These are phyloP conservation scores for Diadema setosum DNA, from an alignment of 35 echinoderm and acorn worm species.

Conservation along the genomic window DNA sequence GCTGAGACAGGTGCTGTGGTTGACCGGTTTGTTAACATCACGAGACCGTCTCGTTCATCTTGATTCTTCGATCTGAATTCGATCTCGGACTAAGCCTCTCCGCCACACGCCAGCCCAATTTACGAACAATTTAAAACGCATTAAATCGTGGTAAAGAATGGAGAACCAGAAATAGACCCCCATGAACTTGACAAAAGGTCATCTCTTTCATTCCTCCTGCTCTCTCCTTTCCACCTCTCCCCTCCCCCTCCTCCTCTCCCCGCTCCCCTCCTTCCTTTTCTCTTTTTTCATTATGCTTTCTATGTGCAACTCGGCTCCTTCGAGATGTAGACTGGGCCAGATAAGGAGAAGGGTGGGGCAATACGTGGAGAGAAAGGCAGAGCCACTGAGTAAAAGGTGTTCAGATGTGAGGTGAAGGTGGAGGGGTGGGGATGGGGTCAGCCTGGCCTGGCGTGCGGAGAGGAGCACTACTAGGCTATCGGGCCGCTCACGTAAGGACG, in stretches of 20 bases:
- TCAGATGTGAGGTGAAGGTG: neutral
- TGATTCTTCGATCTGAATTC: neutral
- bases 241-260: too few species aligned
- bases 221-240: neutral
- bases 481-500: neutral
- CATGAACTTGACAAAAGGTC: neutral
- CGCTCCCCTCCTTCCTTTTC: neutral
- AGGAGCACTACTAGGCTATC: neutral
- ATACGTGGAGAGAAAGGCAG: neutral
- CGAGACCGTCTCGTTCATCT: neutral
- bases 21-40: constrained; percentile 5
- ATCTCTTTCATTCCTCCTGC: neutral
- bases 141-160: neutral
- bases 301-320: neutral
- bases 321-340: neutral
- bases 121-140: constrained; percentile 7
- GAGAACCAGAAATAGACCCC: neutral
- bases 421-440: neutral
- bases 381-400: neutral
- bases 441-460: neutral
- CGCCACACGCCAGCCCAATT: neutral
- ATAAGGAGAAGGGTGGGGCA: neutral
- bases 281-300: neutral
- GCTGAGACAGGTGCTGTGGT: neutral
- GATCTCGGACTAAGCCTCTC: neutral